phyloP scores from a whole-genome alignment of 2,113 vertebrate species.

The Catharus bicknelli region DNA sequence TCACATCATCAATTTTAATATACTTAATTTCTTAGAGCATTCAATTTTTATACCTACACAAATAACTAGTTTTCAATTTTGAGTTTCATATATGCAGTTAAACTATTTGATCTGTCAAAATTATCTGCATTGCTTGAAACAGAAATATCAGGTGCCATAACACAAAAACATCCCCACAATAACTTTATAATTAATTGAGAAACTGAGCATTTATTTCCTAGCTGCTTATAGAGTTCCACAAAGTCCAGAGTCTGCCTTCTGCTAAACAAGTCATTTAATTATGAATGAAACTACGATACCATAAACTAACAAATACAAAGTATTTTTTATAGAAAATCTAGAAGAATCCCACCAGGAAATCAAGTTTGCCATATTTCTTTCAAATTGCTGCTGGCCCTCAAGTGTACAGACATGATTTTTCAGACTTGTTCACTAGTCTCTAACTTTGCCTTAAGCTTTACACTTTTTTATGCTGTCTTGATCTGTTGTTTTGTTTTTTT shows the following conservation, averaged over 20 bases:
- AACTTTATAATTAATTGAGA: not conserved
- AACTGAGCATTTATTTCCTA: not conserved
- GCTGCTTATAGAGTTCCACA: not conserved
- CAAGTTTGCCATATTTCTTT: not conserved
- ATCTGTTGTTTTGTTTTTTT: not conserved
- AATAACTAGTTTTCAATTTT: not conserved
- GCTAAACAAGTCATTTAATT: not conserved
- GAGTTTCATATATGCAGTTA: not conserved
- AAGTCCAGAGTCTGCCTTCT: not conserved
- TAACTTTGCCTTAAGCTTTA: not conserved
- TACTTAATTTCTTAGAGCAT: not conserved
- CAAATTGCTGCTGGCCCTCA: not conserved
- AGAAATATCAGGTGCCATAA: not conserved
- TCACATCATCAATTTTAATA: not conserved
- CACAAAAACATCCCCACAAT: fast-evolving
- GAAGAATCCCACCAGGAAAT: not conserved
- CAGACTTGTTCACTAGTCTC: not conserved
- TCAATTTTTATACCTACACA: not conserved
- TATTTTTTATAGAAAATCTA: not conserved
- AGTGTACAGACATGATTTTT: not conserved
- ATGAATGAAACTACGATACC: not conserved
- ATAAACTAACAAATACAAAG: not conserved
- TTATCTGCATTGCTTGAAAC: not conserved
- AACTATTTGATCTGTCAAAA: not conserved
- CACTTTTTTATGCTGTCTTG: not conserved